These are phyloP conservation scores for Karalla daura DNA, from an alignment of 2,797 vertebrate species.

Conservation along the genomic window DNA sequence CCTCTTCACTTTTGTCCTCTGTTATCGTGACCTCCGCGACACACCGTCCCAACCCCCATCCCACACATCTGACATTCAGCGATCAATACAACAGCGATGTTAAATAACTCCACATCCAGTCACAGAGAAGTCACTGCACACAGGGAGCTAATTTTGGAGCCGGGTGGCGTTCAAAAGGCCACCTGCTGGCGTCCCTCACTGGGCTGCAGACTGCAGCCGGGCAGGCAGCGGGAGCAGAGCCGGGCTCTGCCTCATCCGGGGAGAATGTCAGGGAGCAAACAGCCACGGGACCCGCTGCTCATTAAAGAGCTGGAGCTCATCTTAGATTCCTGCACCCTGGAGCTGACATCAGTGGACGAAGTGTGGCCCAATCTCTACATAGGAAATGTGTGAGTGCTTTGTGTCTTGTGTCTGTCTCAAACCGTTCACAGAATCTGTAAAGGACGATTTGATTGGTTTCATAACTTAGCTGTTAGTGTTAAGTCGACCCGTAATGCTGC, in stretches of 20 bases:
- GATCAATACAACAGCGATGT: constrained; percentile 62
- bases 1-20: constrained; percentile 4
- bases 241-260: constrained; percentile 24
- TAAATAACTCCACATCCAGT: constrained; percentile 54
- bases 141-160: constrained; percentile 74
- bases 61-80: constrained; percentile 22
- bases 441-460: not conserved
- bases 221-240: constrained; percentile 23
- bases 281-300: constrained; percentile 64
- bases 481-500: not conserved
- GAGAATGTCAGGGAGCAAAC: constrained; percentile 78
- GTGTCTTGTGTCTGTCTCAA: constrained; percentile 6
- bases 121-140: constrained; percentile 44
- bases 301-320: constrained; percentile 84
- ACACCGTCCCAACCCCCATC: not conserved
- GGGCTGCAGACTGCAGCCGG: constrained; percentile 30
- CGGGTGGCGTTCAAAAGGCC: constrained; percentile 58
- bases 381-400: constrained; percentile 86
- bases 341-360: constrained; percentile 84
- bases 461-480: not conserved
- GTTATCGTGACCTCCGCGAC: constrained; percentile 34
- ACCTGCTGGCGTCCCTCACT: constrained; percentile 80
- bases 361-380: constrained; percentile 86
- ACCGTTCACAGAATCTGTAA: not conserved
- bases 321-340: constrained; percentile 85